These are phyloP conservation scores for Prenolepis imparis DNA, from an alignment of 2,888 invertebrate species.

Conservation along the genomic window DNA sequence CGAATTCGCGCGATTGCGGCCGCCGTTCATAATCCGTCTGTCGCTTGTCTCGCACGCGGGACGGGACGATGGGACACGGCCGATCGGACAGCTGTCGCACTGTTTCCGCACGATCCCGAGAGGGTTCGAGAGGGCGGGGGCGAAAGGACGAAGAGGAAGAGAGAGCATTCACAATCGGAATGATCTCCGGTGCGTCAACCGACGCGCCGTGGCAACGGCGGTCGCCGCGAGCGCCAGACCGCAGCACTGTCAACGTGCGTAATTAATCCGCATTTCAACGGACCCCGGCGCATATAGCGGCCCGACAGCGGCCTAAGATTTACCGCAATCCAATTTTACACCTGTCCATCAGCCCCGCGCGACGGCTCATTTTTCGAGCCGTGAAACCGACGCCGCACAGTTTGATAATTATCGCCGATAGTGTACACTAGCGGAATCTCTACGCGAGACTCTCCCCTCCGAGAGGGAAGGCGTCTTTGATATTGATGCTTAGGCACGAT, in stretches of 20 bases:
- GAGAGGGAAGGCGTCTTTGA: neutral
- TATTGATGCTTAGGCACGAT: too few species aligned
- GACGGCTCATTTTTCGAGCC: conserved; percentile 55
- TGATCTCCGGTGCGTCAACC: conserved; percentile 62
- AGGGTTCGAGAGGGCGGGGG: neutral
- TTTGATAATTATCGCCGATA: conserved; percentile 64
- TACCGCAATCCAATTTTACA: conserved; percentile 82
- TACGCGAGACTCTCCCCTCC: neutral
- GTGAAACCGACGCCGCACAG: conserved; percentile 50
- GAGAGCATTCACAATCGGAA: conserved; percentile 66
- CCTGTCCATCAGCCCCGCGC: conserved; percentile 75
- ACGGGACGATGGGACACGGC: neutral
- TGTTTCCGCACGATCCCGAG: conserved; percentile 56
- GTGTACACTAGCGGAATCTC: neutral
- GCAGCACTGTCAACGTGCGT: conserved; percentile 79
- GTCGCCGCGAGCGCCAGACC: conserved; percentile 69
- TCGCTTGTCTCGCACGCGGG: conserved; percentile 19
- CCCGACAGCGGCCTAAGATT: conserved; percentile 78
- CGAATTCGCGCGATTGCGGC: conserved; percentile 14
- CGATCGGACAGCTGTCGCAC: conserved; percentile 21
- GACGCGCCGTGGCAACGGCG: conserved; percentile 56
- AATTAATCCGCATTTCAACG: conserved; percentile 81
- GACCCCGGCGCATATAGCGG: conserved; percentile 58
- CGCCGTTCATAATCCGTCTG: conserved; percentile 25
- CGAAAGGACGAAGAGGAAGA: conserved; percentile 64